phyloP scores from a whole-genome alignment of 2,797 vertebrate genomes.

The Sebastes wilsoni region DNA sequence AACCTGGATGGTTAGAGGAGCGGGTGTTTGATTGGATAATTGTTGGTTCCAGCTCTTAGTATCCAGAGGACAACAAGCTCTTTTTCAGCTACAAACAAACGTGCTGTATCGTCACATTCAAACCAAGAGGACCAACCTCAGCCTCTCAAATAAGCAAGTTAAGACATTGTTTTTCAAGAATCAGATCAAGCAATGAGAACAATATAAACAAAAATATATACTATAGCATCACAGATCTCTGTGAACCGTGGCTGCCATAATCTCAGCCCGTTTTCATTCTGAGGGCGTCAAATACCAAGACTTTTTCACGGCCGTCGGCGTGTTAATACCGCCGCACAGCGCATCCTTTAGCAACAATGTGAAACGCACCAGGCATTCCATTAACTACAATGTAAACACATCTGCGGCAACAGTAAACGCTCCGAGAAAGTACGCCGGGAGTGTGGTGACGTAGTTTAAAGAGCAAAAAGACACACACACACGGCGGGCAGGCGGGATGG shows the following conservation, averaged over 20 bases:
- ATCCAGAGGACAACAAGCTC: background rate
- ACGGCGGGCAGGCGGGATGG: too few relatives aligned
- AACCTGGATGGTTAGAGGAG: background rate
- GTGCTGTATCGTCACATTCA: background rate
- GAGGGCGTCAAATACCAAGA: too few relatives aligned
- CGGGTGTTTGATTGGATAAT: background rate
- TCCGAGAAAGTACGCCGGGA: fast-evolving
- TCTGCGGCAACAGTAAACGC: too few relatives aligned
- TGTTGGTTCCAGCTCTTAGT: background rate
- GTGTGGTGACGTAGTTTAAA: too few relatives aligned
- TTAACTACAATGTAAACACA: too few relatives aligned
- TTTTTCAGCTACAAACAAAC: background rate
- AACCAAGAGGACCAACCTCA: background rate
- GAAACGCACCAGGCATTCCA: fast-evolving
- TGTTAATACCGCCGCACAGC: too few relatives aligned
- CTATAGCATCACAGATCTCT: background rate
- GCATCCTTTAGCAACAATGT: too few relatives aligned
- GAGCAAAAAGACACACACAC: too few relatives aligned
- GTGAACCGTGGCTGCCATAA: too few relatives aligned
- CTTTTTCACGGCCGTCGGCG: too few relatives aligned
- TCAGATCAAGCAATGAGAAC: background rate
- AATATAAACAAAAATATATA: background rate
- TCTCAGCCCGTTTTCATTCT: fast-evolving
- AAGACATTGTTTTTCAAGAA: background rate
- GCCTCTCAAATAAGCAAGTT: background rate